Percentiles rank a stretch among this genome's conserved stretches.
Evolutionary conservation across 1,140 invertebrate genomes (phyloP).

Genomic region (Drosophila baimaii): DNA sequence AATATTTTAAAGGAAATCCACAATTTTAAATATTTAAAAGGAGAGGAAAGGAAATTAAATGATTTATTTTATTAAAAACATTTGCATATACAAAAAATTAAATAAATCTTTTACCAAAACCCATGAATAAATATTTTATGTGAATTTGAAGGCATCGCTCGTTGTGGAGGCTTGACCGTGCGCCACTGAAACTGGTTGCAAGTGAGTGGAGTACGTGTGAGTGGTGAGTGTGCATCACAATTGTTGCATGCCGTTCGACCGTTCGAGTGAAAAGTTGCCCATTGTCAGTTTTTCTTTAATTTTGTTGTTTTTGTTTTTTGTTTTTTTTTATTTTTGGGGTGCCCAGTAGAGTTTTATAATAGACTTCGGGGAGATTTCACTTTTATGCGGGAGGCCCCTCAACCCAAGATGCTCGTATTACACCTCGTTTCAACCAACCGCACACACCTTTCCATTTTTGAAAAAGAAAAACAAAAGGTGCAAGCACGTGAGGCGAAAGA

Average conservation of each 20-base stretch:
- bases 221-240: conserved; percentile 50
- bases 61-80: too few species aligned
- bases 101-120: not conserved
- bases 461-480: conserved; percentile 4
- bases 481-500: conserved; percentile 40
- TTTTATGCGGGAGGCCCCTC: conserved; percentile 60
- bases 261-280: conserved; percentile 47
- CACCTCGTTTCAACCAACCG: conserved; percentile 9
- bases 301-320: conserved; percentile 17
- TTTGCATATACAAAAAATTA: too few species aligned
- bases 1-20: too few species aligned
- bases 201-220: conserved; percentile 27
- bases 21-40: too few species aligned
- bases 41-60: too few species aligned
- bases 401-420: conserved; percentile 12
- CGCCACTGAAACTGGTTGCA: conserved; percentile 34
- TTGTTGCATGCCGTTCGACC: conserved; percentile 53
- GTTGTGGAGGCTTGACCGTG: conserved; percentile 14
- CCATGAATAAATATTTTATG: not conserved
- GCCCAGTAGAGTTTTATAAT: conserved; percentile 64
- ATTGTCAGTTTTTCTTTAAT: conserved; percentile 17
- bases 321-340: conserved; percentile 21
- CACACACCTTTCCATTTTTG: conserved; percentile 7
- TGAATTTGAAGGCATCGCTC: not conserved
- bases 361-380: conserved; percentile 66